phyloP scores from a whole-genome alignment of 2,888 invertebrate genomes.

The Drosophila parthenogenetica region DNA sequence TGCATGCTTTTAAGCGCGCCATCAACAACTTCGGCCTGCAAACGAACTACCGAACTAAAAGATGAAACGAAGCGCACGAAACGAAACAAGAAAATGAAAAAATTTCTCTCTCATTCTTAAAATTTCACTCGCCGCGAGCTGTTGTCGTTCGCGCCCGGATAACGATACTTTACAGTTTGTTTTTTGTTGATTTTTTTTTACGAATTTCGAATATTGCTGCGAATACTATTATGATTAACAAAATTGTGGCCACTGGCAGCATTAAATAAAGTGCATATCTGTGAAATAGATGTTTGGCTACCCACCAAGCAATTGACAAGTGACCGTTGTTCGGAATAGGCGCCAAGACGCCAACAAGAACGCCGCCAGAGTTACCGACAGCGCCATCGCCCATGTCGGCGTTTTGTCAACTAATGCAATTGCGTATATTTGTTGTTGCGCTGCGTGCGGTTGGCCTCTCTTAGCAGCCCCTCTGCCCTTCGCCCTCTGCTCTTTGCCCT shows the following conservation, averaged over 20 bases:
- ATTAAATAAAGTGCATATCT: slow-evolving; percentile 5
- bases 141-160: slow-evolving; percentile 68
- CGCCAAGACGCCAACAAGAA: slow-evolving; percentile 53
- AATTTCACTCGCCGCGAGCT: slow-evolving; percentile 66
- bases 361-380: slow-evolving; percentile 36
- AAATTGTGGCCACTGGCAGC: slow-evolving; percentile 17
- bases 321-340: slow-evolving; percentile 44
- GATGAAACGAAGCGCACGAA: slow-evolving; percentile 53
- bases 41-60: slow-evolving; percentile 38
- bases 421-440: slow-evolving; percentile 38
- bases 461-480: not conserved
- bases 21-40: slow-evolving; percentile 27
- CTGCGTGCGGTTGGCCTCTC: slow-evolving; percentile 23
- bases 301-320: slow-evolving; percentile 34
- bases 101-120: slow-evolving; percentile 62
- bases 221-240: slow-evolving; percentile 25
- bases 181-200: slow-evolving; percentile 55
- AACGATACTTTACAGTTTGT: slow-evolving; percentile 61
- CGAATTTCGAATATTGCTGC: slow-evolving; percentile 29
- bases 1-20: slow-evolving; percentile 53
- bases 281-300: slow-evolving; percentile 10
- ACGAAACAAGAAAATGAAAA: slow-evolving; percentile 61
- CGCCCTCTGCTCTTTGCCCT: not conserved
- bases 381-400: slow-evolving; percentile 3
- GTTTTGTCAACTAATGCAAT: slow-evolving; percentile 28